phyloP scores from a whole-genome alignment of 2,113 vertebrate species.

The Oreotrochilus melanogaster region DNA sequence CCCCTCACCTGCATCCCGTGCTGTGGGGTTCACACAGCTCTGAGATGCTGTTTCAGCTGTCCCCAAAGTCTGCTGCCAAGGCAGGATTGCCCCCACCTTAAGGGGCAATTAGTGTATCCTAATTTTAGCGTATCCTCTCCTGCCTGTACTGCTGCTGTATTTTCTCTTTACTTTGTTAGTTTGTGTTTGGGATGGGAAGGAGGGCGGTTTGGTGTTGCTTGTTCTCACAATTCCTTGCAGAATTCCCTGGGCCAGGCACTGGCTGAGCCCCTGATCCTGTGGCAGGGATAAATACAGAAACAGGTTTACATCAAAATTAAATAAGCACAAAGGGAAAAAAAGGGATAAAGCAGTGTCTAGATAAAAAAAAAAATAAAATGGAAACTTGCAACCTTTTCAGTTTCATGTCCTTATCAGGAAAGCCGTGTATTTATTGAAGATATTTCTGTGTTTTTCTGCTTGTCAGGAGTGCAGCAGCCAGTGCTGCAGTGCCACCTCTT shows the following conservation, averaged over 20 bases:
- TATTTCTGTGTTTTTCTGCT: background rate
- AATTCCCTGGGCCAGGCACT: background rate
- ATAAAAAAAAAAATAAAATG: background rate
- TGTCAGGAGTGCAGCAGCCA: rapidly evolving
- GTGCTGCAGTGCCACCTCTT: conserved; percentile 58
- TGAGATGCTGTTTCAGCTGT: background rate
- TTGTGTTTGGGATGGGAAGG: background rate
- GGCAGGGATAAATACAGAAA: background rate
- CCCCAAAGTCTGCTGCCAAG: rapidly evolving
- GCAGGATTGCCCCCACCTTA: background rate
- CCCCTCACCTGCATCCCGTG: rapidly evolving
- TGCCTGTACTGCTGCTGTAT: background rate
- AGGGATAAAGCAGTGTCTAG: background rate
- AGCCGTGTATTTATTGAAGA: background rate
- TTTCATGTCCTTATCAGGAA: background rate
- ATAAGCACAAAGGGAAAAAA: rapidly evolving
- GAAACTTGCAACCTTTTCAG: background rate
- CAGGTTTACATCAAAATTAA: rapidly evolving
- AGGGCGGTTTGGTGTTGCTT: background rate
- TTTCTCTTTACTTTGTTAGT: background rate
- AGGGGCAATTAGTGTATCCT: background rate
- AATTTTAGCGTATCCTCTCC: background rate
- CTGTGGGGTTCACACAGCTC: background rate
- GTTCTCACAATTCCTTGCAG: rapidly evolving
- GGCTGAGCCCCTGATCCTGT: rapidly evolving